phyloP scores from a whole-genome alignment of 2,888 invertebrate genomes.

The Eupithecia subfuscata region DNA sequence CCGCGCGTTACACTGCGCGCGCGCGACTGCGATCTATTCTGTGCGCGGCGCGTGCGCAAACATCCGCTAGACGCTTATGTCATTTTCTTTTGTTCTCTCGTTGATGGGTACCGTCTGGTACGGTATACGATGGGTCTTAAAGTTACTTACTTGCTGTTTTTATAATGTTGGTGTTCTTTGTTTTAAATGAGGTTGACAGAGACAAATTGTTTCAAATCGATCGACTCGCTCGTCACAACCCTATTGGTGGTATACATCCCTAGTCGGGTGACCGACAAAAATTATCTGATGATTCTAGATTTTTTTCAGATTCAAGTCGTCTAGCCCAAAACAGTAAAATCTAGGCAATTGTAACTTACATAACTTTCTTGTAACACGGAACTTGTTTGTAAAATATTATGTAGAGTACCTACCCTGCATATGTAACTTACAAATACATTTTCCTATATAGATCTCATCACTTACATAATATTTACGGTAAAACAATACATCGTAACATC shows the following conservation, averaged over 20 bases:
- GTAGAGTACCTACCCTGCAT: neutral
- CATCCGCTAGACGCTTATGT: neutral
- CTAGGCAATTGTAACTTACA: neutral
- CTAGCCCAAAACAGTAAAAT: neutral
- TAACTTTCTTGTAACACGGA: neutral
- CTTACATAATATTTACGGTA: neutral
- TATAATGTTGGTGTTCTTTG: no score
- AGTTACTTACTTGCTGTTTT: neutral
- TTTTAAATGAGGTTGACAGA: no score
- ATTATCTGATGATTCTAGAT: no score
- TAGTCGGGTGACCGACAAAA: no score
- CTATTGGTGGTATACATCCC: no score
- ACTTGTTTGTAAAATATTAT: neutral
- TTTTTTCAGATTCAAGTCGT: no score
- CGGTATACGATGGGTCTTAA: neutral
- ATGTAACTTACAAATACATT: neutral
- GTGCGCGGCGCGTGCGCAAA: neutral
- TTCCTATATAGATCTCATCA: neutral
- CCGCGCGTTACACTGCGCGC: neutral
- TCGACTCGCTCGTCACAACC: no score
- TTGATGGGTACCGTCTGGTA: slow-evolving; percentile 1
- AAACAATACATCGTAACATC: neutral
- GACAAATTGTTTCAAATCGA: no score
- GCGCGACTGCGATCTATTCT: neutral
- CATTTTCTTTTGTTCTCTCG: slow-evolving; percentile 4